Conservation (phyloP, 2,888 invertebrate species). For the Drosophila multiciliata region DNA sequence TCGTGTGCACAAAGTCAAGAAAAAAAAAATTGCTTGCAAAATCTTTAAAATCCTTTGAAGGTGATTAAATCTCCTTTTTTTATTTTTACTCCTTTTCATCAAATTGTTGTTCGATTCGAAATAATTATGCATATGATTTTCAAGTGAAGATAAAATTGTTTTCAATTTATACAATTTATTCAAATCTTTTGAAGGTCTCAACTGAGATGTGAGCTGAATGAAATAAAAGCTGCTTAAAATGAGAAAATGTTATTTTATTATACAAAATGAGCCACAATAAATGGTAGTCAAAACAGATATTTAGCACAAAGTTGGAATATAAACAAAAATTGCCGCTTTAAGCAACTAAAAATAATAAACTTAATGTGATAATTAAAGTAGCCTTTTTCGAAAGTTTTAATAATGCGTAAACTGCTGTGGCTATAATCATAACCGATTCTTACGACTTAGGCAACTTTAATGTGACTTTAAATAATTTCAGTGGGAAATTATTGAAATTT, state of each 20-base stretch:
- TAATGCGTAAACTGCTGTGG: slow-evolving; percentile 29
- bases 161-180: too few relatives aligned
- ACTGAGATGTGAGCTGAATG: too few relatives aligned
- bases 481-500: slow-evolving; percentile 68
- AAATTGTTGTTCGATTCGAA: not conserved
- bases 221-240: not conserved
- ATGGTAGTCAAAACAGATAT: not conserved
- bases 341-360: not conserved
- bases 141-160: slow-evolving; percentile 12
- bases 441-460: slow-evolving; percentile 28
- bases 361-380: slow-evolving; percentile 20
- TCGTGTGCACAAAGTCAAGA: not conserved
- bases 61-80: slow-evolving; percentile 9
- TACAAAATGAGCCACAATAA: not conserved
- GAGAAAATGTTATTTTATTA: not conserved
- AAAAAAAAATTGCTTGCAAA: slow-evolving; percentile 13
- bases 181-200: not conserved
- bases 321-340: not conserved
- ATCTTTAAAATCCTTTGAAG: too few relatives aligned
- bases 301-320: not conserved
- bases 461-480: slow-evolving; percentile 63
- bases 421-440: slow-evolving; percentile 18
- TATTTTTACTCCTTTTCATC: not conserved
- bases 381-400: slow-evolving; percentile 38
- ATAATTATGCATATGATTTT: not conserved